Evolutionary conservation across 2,888 invertebrate genomes (phyloP).

Genomic region (Sericinus montela): DNA sequence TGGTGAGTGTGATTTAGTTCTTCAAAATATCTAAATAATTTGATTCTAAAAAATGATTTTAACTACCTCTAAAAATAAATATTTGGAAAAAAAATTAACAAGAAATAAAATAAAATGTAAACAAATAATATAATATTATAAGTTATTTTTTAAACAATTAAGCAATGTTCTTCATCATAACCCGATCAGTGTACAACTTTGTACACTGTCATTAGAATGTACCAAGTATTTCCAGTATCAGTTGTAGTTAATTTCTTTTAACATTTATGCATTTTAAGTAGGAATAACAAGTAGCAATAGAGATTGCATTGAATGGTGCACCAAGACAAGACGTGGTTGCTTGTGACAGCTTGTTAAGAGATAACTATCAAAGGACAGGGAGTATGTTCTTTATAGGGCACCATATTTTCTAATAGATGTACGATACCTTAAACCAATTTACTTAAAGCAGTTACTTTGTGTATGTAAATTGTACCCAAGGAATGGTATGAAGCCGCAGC

Average conservation of each 20-base stretch:
- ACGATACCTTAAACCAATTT: constrained; percentile 56
- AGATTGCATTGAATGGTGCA: constrained; percentile 38
- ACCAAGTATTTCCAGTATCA: constrained; percentile 10
- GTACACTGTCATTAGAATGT: no score
- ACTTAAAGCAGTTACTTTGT: constrained; percentile 40
- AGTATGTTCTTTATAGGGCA: constrained; percentile 61
- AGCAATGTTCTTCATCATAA: no score
- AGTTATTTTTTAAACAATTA: no score
- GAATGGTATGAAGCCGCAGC: constrained; percentile 28
- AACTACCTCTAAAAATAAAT: no score
- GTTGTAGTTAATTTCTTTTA: constrained; percentile 23
- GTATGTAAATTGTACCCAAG: constrained; percentile 24
- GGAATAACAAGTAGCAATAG: constrained; percentile 37
- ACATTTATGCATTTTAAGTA: constrained; percentile 35
- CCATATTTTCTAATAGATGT: constrained; percentile 48
- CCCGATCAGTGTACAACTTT: no score
- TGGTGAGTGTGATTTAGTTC: no score
- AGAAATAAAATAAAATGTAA: no score
- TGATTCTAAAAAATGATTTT: no score
- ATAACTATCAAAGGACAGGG: constrained; percentile 53
- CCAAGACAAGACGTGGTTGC: constrained; percentile 42
- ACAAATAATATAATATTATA: no score
- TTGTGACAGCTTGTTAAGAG: constrained; percentile 59
- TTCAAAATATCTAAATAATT: no score
- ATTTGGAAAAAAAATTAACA: no score